Percentiles rank a stretch among this genome's conserved stretches.
Conservation (phyloP, 1,140 invertebrate genomes). For the Leptinotarsa defecta region DNA sequence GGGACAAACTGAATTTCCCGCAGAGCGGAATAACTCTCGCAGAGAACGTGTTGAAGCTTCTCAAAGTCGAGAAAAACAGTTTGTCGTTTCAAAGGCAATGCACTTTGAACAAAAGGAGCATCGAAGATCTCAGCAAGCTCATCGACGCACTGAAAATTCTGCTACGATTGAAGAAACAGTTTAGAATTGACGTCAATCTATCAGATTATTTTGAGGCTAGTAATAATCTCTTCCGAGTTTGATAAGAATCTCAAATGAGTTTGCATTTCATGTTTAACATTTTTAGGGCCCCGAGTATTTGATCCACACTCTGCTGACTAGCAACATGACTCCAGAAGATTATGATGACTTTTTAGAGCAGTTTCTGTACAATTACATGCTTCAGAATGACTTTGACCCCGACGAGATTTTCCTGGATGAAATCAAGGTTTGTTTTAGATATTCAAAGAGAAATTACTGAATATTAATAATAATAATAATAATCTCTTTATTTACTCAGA, state of each 20-base stretch:
- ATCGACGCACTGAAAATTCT: slow-evolving; percentile 35
- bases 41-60: slow-evolving; percentile 35
- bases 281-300: slow-evolving; percentile 28
- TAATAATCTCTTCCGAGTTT: not conserved
- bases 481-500: too few species aligned
- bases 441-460: too few species aligned
- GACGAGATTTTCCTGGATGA: slow-evolving; percentile 41
- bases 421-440: slow-evolving; percentile 38
- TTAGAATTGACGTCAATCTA: slow-evolving; percentile 38
- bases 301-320: slow-evolving; percentile 32
- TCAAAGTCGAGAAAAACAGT: slow-evolving; percentile 30
- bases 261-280: not conserved
- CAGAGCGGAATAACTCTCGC: slow-evolving; percentile 42
- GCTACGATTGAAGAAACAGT: slow-evolving; percentile 37
- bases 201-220: slow-evolving; percentile 37
- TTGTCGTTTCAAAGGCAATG: slow-evolving; percentile 33
- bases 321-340: slow-evolving; percentile 28
- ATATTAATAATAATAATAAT: too few species aligned
- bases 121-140: slow-evolving; percentile 31
- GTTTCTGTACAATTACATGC: slow-evolving; percentile 42
- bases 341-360: slow-evolving; percentile 40
- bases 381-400: slow-evolving; percentile 37
- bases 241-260: not conserved
- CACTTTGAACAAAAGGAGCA: slow-evolving; percentile 26
- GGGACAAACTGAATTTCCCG: slow-evolving; percentile 38